Evolutionary conservation across 2,113 vertebrate species (phyloP).

Genomic region (Delphinus delphis): DNA sequence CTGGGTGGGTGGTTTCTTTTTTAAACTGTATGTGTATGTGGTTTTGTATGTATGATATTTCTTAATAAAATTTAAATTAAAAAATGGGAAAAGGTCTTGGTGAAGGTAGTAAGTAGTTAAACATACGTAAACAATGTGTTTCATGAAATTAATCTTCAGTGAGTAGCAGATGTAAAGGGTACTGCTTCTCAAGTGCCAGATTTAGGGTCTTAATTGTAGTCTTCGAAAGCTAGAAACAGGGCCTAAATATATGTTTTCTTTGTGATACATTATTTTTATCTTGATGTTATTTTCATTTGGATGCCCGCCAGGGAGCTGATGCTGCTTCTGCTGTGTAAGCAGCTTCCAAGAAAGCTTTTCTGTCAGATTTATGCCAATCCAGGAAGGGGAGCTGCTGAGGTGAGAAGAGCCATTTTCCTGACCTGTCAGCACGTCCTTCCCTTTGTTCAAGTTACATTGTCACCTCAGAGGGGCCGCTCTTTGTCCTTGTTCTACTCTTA

Average conservation of each 20-base stretch:
- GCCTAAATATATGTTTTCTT: not conserved
- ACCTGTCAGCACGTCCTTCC: not conserved
- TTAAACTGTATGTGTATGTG: conserved; percentile 56
- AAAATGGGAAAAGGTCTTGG: conserved; percentile 62
- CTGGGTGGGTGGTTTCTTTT: conserved; percentile 23
- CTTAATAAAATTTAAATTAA: conserved; percentile 68
- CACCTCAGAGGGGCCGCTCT: not conserved
- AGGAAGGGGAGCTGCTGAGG: not conserved
- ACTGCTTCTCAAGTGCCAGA: not conserved
- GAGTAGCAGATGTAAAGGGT: not conserved
- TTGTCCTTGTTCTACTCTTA: not conserved
- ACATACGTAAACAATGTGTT: not conserved
- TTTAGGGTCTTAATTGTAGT: not conserved
- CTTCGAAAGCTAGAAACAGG: not conserved
- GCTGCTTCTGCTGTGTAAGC: not conserved
- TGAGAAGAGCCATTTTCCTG: not conserved
- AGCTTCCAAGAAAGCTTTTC: not conserved
- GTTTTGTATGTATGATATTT: conserved; percentile 68
- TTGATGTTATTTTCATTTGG: not conserved
- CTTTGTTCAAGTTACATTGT: not conserved
- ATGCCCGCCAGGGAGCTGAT: not conserved
- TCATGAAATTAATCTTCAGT: not conserved
- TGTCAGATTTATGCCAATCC: not conserved
- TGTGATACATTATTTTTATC: not conserved
- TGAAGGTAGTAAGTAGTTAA: conserved; percentile 62